Conservation (phyloP, 2,113 vertebrate species). For the Malaclemys terrapin region DNA sequence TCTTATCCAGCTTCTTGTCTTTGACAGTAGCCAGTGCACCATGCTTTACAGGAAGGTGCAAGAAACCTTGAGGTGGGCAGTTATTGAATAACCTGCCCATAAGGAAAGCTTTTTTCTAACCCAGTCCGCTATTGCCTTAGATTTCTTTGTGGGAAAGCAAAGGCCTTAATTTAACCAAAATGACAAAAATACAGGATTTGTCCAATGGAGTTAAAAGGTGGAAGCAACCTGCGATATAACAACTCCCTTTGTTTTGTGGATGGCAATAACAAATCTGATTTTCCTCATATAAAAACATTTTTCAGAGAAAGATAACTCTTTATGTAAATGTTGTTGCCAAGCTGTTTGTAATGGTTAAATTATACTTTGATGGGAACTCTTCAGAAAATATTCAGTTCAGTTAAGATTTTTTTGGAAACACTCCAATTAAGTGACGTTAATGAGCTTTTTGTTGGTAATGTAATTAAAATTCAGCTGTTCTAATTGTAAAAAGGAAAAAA, state of each 20-base stretch:
- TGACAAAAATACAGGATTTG: constrained; percentile 57
- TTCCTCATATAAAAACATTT: constrained; percentile 83
- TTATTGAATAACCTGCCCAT: not conserved
- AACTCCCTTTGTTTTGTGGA: constrained; percentile 75
- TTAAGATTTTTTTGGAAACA: constrained; percentile 84
- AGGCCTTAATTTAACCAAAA: constrained; percentile 37
- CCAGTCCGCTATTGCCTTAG: not conserved
- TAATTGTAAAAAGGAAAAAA: constrained; percentile 83
- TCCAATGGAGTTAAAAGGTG: constrained; percentile 67
- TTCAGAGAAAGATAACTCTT: constrained; percentile 83
- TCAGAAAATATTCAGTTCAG: constrained; percentile 88
- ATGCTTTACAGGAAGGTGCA: not conserved
- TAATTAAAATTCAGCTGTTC: constrained; percentile 87
- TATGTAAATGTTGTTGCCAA: constrained; percentile 87
- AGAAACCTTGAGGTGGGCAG: constrained; percentile 12
- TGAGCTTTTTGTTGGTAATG: constrained; percentile 86
- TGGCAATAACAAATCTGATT: constrained; percentile 82
- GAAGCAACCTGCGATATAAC: constrained; percentile 65
- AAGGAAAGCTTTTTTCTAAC: constrained; percentile 14
- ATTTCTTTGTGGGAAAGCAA: constrained; percentile 38
- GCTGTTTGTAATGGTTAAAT: constrained; percentile 89
- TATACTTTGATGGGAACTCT: constrained; percentile 87
- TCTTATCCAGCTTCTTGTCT: not conserved
- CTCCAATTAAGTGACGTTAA: constrained; percentile 86
- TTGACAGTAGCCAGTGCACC: not conserved